Evolutionary conservation across 2,888 invertebrate species (phyloP), one percentile per base, ranked within the genome.

Genomic region (Leptinotarsa rubiginosa): DNA sequence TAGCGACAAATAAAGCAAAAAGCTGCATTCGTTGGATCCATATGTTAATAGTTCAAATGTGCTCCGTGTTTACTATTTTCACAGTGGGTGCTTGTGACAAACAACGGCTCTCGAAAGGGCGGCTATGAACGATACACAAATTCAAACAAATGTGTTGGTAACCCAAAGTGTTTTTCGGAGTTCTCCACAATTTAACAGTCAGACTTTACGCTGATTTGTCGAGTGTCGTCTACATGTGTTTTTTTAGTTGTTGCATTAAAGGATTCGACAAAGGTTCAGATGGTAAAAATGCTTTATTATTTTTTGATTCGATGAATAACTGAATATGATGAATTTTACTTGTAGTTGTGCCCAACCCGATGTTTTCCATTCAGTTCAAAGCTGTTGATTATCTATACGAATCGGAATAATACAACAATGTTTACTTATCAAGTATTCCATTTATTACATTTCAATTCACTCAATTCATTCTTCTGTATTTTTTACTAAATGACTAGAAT

Each of bases 91-190:
- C 71, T 67, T 70, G 62, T 47, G 56, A 75, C 67, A 76, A 75
- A 75, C 75, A 74, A 75, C 75, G 52, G 52, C 65, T 69, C 65
- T 65, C 68, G 22, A 67, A 66, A 70, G 25, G 50, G 70, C 72
- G 69, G 52, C 54, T 68, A 70, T 66, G 66, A 41, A 56, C 65
- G n/a, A 65, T 67, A 47, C 47, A 75, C 66, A 54, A 70, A 65
- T 70, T 70, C 41, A 72, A 67, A 73, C 80, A 80, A 75, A 81
- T 80, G 86, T 87, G 87, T 81, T 83, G 86, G 86, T 86, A 86
- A 75, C 82, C 84, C 72, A 84, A 83, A 80, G 86, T 87, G 78
- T 85, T 85, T 79, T 83, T 83, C 70, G 82, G 84, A 71, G 86
- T 87, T 78, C 82, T 85, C 72, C 82, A 81, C 76, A 87, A 87